A percentile compares a stretch with the other conserved stretches of the same genome.
phyloP scores from a whole-genome alignment of 2,113 vertebrate species.

The Addax nasomaculatus region DNA sequence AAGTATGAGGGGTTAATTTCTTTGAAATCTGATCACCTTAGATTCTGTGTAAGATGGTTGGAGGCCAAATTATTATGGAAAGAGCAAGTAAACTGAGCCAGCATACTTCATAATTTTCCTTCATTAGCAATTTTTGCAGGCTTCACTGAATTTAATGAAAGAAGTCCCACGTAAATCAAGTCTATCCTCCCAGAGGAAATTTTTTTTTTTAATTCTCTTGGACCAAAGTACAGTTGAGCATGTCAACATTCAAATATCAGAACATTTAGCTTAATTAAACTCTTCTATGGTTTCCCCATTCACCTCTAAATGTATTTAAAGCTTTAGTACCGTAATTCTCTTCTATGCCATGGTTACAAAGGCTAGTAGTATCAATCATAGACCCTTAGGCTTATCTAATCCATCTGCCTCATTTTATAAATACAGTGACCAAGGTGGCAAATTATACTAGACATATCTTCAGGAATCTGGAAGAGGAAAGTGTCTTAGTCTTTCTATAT shows the following conservation, averaged over 20 bases:
- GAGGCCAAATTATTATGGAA: slow-evolving; percentile 65
- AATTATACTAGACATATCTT: not conserved
- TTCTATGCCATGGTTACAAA: not conserved
- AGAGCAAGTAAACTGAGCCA: slow-evolving; percentile 63
- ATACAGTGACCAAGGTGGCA: not conserved
- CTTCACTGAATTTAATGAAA: slow-evolving; percentile 60
- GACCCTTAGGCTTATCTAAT: not conserved
- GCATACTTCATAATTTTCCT: slow-evolving; percentile 69
- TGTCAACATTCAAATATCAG: slow-evolving; percentile 63
- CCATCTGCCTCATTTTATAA: slow-evolving; percentile 17
- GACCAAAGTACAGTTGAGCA: slow-evolving; percentile 30
- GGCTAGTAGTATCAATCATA: not conserved
- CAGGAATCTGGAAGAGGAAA: not conserved
- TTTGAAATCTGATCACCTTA: slow-evolving; percentile 60
- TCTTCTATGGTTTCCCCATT: not conserved
- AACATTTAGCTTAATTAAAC: slow-evolving; percentile 66
- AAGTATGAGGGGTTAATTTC: slow-evolving; percentile 38
- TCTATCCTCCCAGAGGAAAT: slow-evolving; percentile 36
- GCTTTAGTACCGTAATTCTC: not conserved
- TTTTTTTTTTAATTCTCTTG: slow-evolving; percentile 29
- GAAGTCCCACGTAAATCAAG: slow-evolving; percentile 66
- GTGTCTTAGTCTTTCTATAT: not conserved
- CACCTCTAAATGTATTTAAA: slow-evolving; percentile 20
- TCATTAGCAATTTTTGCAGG: slow-evolving; percentile 71
- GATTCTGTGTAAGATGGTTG: slow-evolving; percentile 51